Base-by-base conservation (phyloP, 2,797 vertebrate genomes). In the Allobates femoralis region DNA sequence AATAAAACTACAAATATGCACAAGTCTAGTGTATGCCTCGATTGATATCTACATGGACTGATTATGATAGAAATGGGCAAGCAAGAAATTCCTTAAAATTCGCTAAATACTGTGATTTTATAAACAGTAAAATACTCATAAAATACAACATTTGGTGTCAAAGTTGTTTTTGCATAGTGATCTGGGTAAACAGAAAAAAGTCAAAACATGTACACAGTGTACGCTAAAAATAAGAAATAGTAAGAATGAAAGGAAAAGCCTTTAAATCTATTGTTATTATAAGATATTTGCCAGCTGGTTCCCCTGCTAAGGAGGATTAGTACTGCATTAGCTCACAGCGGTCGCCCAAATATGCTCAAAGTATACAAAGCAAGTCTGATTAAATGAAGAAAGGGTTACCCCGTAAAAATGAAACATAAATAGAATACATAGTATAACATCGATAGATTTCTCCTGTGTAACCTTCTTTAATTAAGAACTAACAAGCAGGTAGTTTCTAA, bases 251-350 rank as follows among this genome's bases (percentile, higher is more conserved):
- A 89, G 81, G 69, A 90, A 86, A 90, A 87, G 87, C 82, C 79
- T 87, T 76, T 53, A 7, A 50, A 18, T 83, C 69, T 83, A 73
- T 75, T 89, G 73, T 89, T 77, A 46, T 89, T 89, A 89, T 87
- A 86, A 85, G 89, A 89, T 90, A 89, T n/a, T 82, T 74, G 88
- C 77, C 83, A 90, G 89, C 89, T 79, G 73, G 78, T 78, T 18
- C 82, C 89, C 89, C 86, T 85, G 89, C 88, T 84, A 91, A 89
- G 91, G 23, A 50, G 90, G 89, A 89, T 89, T 90, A 92, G 91
- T 85, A 90, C 78, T 88, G 87, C 86, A 88, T 92, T 92, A 91
- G 89, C 89, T 89, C 90, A 64, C 91, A 92, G 92, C 89, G 83
- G 90, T 88, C 84, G 89, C 83, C 91, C 89, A 84, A 84, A 73